phyloP scores from a whole-genome alignment of 2,888 invertebrate genomes.

The Lysandra bellargus region DNA sequence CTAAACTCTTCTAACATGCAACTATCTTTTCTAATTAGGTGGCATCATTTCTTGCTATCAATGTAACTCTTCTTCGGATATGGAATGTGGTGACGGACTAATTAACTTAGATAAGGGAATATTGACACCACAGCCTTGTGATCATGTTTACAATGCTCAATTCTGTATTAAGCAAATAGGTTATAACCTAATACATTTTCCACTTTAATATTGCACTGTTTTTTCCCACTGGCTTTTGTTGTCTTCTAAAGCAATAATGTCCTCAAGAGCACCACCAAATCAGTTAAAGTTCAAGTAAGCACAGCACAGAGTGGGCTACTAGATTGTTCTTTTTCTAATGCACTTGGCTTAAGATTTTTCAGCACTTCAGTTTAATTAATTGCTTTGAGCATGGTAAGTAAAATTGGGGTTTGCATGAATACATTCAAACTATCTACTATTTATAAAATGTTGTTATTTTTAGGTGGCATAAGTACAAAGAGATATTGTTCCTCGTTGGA shows the following conservation, averaged over 20 bases:
- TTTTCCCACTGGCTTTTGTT: neutral
- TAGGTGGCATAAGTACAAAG: constrained; percentile 93
- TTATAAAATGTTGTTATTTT: constrained; percentile 40
- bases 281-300: neutral
- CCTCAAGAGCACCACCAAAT: neutral
- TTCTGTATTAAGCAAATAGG: constrained; percentile 92
- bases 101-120: constrained; percentile 79
- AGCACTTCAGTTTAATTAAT: constrained; percentile 16
- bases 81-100: constrained; percentile 85
- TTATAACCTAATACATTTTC: constrained; percentile 39
- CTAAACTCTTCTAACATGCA: neutral
- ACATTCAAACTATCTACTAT: neutral
- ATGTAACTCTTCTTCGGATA: constrained; percentile 85
- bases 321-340: constrained; percentile 1
- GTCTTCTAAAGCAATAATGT: neutral
- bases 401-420: neutral
- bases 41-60: constrained; percentile 86
- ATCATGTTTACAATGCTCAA: constrained; percentile 87
- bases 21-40: constrained; percentile 54
- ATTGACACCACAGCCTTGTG: constrained; percentile 83
- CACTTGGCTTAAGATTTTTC: constrained; percentile 34
- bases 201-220: neutral
- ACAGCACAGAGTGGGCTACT: neutral
- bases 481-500: constrained; percentile 93
- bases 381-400: constrained; percentile 10